phyloP scores from a whole-genome alignment of 2,888 invertebrate species.

The Suillia variegata region DNA sequence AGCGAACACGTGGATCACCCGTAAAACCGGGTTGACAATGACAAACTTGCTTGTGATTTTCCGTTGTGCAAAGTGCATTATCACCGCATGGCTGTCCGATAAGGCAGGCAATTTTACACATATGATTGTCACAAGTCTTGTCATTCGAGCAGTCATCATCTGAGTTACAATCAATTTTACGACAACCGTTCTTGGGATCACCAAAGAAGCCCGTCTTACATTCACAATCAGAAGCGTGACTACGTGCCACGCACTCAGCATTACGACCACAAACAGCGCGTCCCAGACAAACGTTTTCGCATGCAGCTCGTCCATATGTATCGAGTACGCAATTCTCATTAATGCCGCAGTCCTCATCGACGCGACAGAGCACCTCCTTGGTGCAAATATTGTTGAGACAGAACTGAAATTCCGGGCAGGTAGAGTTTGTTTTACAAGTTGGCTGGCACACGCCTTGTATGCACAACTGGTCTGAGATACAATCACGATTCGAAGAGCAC shows the following conservation, averaged over 20 bases:
- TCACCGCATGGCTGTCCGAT: constrained; percentile 83
- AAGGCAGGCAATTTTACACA: constrained; percentile 86
- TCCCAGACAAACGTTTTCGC: constrained; percentile 76
- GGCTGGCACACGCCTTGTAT: constrained; percentile 85
- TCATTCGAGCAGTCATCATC: constrained; percentile 79
- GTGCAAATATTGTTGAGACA: constrained; percentile 84
- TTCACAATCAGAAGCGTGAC: constrained; percentile 76
- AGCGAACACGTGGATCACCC: constrained; percentile 76
- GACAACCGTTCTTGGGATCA: constrained; percentile 80
- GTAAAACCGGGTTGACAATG: constrained; percentile 89
- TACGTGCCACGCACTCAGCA: constrained; percentile 75
- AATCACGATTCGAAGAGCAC: constrained; percentile 81
- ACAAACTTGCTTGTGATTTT: constrained; percentile 78
- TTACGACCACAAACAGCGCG: constrained; percentile 78
- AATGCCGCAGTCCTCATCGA: constrained; percentile 74
- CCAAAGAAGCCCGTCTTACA: constrained; percentile 83
- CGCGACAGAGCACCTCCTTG: constrained; percentile 77
- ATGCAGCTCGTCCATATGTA: constrained; percentile 76
- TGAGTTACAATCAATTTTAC: constrained; percentile 75
- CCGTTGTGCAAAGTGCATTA: constrained; percentile 84
- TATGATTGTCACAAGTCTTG: constrained; percentile 80
- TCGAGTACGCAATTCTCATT: constrained; percentile 75
- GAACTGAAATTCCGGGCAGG: constrained; percentile 84
- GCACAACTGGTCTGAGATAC: constrained; percentile 83
- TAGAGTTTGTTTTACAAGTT: constrained; percentile 78